A percentile compares a stretch with the other conserved stretches of the same genome.
These are phyloP conservation scores for Nasonia vitripennis DNA, from an alignment of 1,140 invertebrate genomes.

Conservation along the genomic window DNA sequence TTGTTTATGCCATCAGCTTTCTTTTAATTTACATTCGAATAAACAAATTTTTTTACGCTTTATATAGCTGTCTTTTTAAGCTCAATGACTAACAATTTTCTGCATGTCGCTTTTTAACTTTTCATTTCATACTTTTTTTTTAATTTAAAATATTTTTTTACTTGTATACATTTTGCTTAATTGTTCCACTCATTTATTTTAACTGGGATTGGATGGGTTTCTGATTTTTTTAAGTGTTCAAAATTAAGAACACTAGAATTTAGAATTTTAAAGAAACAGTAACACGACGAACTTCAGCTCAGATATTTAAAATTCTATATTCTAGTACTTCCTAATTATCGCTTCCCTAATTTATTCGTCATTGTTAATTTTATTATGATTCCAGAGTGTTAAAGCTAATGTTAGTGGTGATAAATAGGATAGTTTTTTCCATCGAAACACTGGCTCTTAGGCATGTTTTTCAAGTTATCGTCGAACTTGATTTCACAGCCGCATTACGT, in stretches of 20 bases:
- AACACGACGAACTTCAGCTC: background rate
- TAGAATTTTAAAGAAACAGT: conserved; percentile 16
- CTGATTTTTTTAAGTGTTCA: conserved; percentile 1
- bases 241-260: background rate
- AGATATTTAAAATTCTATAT: background rate
- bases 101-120: conserved; percentile 33
- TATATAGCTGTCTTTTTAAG: conserved; percentile 30
- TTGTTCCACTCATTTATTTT: too few relatives aligned
- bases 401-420: conserved; percentile 13
- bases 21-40: conserved; percentile 2
- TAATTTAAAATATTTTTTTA: background rate
- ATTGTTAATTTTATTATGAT: conserved; percentile 5
- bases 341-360: background rate
- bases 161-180: background rate
- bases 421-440: background rate
- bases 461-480: background rate
- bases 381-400: background rate
- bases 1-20: background rate
- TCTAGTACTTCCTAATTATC: conserved; percentile 6
- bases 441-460: background rate
- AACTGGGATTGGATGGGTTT: background rate
- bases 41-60: background rate
- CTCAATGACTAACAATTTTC: background rate
- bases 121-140: conserved; percentile 1
- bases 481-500: background rate